Percentiles rank a stretch among this genome's conserved stretches.
phyloP scores from a whole-genome alignment of 2,888 invertebrate genomes.

The Mellilla xanthometata region DNA sequence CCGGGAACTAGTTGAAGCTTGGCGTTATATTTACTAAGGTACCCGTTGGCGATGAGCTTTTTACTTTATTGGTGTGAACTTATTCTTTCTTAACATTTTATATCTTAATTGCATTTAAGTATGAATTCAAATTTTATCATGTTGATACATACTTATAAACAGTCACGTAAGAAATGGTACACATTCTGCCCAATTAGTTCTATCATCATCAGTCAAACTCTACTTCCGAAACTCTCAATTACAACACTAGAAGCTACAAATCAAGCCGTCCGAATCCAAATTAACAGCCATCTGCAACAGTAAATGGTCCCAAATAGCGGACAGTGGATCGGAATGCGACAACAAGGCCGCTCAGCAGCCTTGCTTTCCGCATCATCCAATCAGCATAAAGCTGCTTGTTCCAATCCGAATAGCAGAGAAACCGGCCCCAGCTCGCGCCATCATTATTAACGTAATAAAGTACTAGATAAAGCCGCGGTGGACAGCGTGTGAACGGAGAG shows the following conservation, averaged over 20 bases:
- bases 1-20: too few relatives aligned
- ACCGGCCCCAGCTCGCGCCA: slow-evolving; percentile 73
- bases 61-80: too few relatives aligned
- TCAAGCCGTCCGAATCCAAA: slow-evolving; percentile 47
- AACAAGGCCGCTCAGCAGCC: slow-evolving; percentile 75
- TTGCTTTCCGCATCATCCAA: slow-evolving; percentile 78
- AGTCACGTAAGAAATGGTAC: slow-evolving; percentile 15
- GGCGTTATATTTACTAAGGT: too few relatives aligned
- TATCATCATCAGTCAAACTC: slow-evolving; percentile 29
- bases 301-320: slow-evolving; percentile 62
- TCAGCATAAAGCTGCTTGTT: slow-evolving; percentile 66
- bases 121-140: too few relatives aligned
- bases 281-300: slow-evolving; percentile 61
- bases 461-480: slow-evolving; percentile 73
- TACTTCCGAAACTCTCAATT: slow-evolving; percentile 34
- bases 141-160: too few relatives aligned
- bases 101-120: too few relatives aligned
- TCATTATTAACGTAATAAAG: slow-evolving; percentile 77
- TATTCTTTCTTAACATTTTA: too few relatives aligned
- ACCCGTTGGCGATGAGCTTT: too few relatives aligned
- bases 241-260: slow-evolving; percentile 41
- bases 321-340: slow-evolving; percentile 62
- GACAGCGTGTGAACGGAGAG: slow-evolving; percentile 81
- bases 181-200: slow-evolving; percentile 25
- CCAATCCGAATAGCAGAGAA: slow-evolving; percentile 65